phyloP scores from a whole-genome alignment of 2,797 vertebrate species.

The Numenius phaeopus region DNA sequence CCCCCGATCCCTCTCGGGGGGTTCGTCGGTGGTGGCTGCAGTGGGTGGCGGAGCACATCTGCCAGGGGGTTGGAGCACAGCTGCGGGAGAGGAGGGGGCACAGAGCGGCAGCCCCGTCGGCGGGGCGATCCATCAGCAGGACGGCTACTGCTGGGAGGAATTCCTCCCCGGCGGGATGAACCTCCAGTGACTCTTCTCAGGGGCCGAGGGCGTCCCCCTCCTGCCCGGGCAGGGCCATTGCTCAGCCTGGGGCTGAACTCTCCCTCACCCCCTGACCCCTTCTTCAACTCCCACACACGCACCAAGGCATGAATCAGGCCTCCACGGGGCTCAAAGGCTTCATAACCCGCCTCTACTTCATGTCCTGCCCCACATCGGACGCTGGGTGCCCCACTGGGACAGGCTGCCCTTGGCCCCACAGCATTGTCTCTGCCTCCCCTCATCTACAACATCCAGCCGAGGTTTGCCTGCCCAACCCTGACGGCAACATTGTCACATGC shows the following conservation, averaged over 20 bases:
- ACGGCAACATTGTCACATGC: rapidly evolving
- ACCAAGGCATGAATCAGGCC: constrained; percentile 22
- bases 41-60: constrained; percentile 21
- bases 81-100: constrained; percentile 17
- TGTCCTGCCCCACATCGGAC: neutral
- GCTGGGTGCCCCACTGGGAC: rapidly evolving
- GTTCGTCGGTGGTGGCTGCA: rapidly evolving
- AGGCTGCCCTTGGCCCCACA: neutral
- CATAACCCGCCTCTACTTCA: neutral
- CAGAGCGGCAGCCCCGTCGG: neutral
- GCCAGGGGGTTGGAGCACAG: constrained; percentile 24
- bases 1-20: rapidly evolving
- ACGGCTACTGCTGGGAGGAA: constrained; percentile 65
- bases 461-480: rapidly evolving
- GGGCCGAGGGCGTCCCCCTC: constrained; percentile 32
- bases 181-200: constrained; percentile 71
- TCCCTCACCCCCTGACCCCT: constrained; percentile 84
- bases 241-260: constrained; percentile 83
- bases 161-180: constrained; percentile 72
- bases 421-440: neutral
- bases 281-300: constrained; percentile 72
- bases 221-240: constrained; percentile 17
- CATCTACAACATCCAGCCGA: rapidly evolving
- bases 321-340: constrained; percentile 13
- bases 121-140: constrained; percentile 74